Percentiles rank a stretch among this genome's conserved stretches.
phyloP scores from a whole-genome alignment of 2,888 invertebrate species.

The Thera britannica region DNA sequence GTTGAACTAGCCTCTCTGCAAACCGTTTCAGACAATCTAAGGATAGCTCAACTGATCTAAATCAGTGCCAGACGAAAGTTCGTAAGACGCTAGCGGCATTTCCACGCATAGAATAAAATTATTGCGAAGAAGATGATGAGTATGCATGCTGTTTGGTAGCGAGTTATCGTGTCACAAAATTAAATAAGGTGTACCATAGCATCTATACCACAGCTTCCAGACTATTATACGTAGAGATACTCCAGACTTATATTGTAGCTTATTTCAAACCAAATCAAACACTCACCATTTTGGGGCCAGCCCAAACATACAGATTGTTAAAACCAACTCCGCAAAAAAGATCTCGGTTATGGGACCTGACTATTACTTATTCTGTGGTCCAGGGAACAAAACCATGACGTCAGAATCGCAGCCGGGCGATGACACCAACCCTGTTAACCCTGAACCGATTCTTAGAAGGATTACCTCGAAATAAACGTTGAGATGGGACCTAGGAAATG shows the following conservation, averaged over 20 bases:
- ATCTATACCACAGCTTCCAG: too few relatives aligned
- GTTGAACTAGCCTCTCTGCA: too few relatives aligned
- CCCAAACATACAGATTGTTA: constrained; percentile 7
- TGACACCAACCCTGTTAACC: constrained; percentile 39
- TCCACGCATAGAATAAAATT: too few relatives aligned
- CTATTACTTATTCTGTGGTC: constrained; percentile 10
- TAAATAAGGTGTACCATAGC: too few relatives aligned
- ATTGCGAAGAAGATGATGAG: too few relatives aligned
- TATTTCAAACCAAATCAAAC: background rate
- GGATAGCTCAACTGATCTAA: too few relatives aligned
- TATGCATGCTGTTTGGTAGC: too few relatives aligned
- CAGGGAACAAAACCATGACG: constrained; percentile 37
- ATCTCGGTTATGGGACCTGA: background rate
- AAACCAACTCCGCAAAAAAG: constrained; percentile 21
- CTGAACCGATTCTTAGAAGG: constrained; percentile 43
- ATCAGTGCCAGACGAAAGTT: too few relatives aligned
- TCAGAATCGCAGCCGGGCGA: constrained; percentile 38
- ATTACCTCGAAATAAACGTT: constrained; percentile 16
- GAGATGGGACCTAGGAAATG: constrained; percentile 28
- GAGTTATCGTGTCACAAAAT: too few relatives aligned
- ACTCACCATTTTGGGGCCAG: background rate
- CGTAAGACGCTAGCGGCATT: too few relatives aligned
- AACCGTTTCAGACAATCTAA: too few relatives aligned
- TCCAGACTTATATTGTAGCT: background rate
- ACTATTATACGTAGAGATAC: too few relatives aligned